phyloP scores from a whole-genome alignment of 1,140 invertebrate species.

The Drosophila seguyi region DNA sequence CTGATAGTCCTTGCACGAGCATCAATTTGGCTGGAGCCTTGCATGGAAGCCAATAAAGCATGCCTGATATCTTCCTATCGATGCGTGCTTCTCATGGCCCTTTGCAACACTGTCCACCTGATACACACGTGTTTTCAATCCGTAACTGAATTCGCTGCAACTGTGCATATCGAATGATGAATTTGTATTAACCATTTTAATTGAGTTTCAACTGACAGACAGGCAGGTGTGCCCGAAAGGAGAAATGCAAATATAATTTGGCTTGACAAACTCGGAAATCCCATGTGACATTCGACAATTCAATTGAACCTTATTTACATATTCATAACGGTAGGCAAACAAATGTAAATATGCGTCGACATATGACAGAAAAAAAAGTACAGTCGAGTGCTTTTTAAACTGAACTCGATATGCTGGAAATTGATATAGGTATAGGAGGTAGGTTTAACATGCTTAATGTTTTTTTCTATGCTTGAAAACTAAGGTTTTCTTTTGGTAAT shows the following conservation, averaged over 20 bases:
- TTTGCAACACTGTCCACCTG: neutral
- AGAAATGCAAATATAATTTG: constrained; percentile 35
- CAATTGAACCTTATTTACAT: constrained; percentile 45
- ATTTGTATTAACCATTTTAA: constrained; percentile 33
- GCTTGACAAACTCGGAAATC: constrained; percentile 19
- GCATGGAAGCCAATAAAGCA: constrained; percentile 3
- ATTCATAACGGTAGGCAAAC: constrained; percentile 37
- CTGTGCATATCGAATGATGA: constrained; percentile 1
- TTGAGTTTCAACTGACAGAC: constrained; percentile 19
- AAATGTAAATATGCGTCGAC: constrained; percentile 31
- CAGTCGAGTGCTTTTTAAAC: constrained; percentile 7
- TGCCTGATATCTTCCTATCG: neutral
- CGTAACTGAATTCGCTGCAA: neutral
- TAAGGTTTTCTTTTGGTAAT: neutral
- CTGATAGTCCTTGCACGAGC: constrained; percentile 10
- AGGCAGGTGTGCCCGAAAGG: constrained; percentile 18
- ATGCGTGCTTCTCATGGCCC: constrained; percentile 7
- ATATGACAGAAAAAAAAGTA: constrained; percentile 11
- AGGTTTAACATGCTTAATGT: neutral
- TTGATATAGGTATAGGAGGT: neutral
- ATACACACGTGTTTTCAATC: neutral
- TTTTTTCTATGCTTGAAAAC: neutral
- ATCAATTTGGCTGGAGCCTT: neutral
- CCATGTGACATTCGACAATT: constrained; percentile 32
- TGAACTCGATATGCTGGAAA: neutral